Percentiles rank a stretch among this genome's conserved stretches.
phyloP scores from a whole-genome alignment of 2,113 vertebrate genomes.

The Isichthys henryi region DNA sequence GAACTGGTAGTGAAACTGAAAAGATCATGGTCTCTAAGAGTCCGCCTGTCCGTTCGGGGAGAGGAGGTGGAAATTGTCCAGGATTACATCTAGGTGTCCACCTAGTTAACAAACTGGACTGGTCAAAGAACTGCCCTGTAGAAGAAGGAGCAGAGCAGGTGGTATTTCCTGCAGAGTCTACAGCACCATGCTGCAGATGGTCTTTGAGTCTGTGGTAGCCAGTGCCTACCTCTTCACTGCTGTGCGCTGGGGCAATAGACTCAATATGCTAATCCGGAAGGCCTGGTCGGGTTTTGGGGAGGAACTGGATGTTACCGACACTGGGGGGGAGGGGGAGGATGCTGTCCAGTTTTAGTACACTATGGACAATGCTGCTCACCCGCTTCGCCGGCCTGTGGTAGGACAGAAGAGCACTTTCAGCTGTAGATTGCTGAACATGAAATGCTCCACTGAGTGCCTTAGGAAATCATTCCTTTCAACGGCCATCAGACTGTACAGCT shows the following conservation, averaged over 20 bases:
- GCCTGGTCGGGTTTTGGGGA: too few relatives aligned
- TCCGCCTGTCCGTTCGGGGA: background rate
- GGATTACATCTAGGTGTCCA: background rate
- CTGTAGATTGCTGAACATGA: background rate
- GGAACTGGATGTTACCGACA: too few relatives aligned
- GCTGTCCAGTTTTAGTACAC: background rate
- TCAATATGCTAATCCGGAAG: too few relatives aligned
- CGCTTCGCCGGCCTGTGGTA: background rate
- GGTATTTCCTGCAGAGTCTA: background rate
- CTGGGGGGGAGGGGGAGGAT: too few relatives aligned
- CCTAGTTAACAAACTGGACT: background rate
- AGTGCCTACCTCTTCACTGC: too few relatives aligned
- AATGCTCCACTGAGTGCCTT: background rate
- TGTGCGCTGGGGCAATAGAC: too few relatives aligned
- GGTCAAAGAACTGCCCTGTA: background rate
- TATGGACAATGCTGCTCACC: background rate
- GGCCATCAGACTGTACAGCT: background rate
- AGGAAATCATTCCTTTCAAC: background rate
- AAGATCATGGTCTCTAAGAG: background rate
- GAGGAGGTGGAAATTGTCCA: background rate
- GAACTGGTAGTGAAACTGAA: background rate
- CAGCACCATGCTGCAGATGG: too few relatives aligned
- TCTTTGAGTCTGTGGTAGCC: too few relatives aligned
- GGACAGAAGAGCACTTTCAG: background rate
- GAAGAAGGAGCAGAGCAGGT: background rate